Base-by-base conservation (phyloP, 2,113 vertebrate genomes). In the Rhinichthys klamathensis region DNA sequence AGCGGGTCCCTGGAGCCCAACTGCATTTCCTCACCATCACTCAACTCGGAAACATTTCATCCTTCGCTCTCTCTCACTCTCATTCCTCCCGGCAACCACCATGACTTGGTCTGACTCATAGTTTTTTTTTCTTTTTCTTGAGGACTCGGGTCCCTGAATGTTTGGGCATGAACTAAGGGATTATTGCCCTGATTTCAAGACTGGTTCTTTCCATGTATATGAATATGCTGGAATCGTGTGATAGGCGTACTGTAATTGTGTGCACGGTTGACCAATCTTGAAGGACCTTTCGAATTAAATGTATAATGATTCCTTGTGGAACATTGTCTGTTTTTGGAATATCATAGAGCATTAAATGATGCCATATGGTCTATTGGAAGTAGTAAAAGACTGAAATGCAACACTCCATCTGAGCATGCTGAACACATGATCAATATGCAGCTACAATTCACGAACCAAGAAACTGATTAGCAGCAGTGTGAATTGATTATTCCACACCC, bases 21-120 rank as follows among this genome's bases (percentile, higher is more conserved):
- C 61, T 84, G 60, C 87, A 85, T 90, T 89, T 90, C 90, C 87
- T 86, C 78, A 56, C 78, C 58, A 75, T 49, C 60, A 83, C 90
- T 87, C 90, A 87, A 85, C 90, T 92, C 88, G 70, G 87, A 69
- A 61, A 63, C 16, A 83, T 77, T 61, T 87, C 63, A 87, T 86
- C 84, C 86, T 80, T 82, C 81, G 74, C 79, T 81, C 72, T 72
- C 23, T 63, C 65, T 74, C 87, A 54, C 60, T 70, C 74, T 78
- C 72, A 73, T 85, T 84, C 81, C 72, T 73, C 84, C 30, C 8
- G 63, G 74, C 46, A 78, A 56, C 58, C 74, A 58, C 67, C 74
- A 27, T 46, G 83, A 63, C 73, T 63, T 32, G 25, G 15, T 61
- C 41, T 88, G 77, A 80, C 77, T 88, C 51, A 56, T 18, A 41